A percentile compares a stretch with the other conserved stretches of the same genome.
Conservation (phyloP, 2,797 vertebrate genomes). For the Rhinatrema bivittatum region DNA sequence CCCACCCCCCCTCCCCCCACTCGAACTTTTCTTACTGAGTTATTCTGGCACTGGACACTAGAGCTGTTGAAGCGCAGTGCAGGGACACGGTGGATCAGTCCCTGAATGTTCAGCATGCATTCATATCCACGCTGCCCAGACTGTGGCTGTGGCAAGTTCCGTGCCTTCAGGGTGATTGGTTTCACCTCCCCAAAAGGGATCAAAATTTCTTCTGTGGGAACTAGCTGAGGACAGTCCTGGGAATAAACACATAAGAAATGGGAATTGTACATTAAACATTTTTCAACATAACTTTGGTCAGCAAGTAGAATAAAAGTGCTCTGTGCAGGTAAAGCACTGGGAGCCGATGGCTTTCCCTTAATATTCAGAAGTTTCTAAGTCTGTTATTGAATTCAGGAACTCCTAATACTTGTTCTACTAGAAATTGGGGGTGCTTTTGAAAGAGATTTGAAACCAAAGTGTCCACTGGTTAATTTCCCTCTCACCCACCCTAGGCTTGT, state of each 20-base stretch:
- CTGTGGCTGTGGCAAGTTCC: conserved; percentile 93
- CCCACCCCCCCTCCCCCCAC: no score
- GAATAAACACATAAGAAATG: background rate
- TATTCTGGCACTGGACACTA: conserved; percentile 97
- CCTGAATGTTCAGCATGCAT: conserved; percentile 90
- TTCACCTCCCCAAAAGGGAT: conserved; percentile 94
- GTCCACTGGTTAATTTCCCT: no score
- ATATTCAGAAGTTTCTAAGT: no score
- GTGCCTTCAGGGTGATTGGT: conserved; percentile 89
- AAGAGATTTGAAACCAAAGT: no score
- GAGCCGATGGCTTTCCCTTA: no score
- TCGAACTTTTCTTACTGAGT: conserved; percentile 76
- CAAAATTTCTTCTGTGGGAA: conserved; percentile 87
- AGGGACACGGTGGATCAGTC: conserved; percentile 79
- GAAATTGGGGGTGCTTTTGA: no score
- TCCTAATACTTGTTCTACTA: no score
- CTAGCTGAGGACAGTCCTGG: conserved; percentile 93
- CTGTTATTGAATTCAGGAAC: no score
- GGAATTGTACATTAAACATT: background rate
- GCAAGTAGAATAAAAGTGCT: background rate
- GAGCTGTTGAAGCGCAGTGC: conserved; percentile 97
- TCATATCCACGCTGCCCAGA: conserved; percentile 95
- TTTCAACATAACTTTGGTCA: background rate
- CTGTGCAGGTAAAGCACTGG: no score
- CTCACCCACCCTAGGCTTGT: no score